Evolutionary conservation across 2,113 vertebrate species (phyloP), one percentile per base, ranked within the genome.

Genomic region (Chaetodon trifascialis): DNA sequence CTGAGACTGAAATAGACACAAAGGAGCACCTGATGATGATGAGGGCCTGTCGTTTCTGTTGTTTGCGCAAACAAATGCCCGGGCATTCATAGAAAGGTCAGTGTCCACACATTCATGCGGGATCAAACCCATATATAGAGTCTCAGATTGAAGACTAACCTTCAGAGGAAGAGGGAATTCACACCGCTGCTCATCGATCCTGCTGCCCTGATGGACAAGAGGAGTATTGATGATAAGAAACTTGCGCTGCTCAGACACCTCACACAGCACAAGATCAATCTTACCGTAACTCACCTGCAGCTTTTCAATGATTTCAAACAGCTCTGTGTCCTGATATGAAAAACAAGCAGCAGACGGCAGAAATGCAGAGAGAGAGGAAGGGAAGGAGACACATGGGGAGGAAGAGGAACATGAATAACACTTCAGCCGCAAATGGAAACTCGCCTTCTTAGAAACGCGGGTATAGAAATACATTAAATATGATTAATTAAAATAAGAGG

Each of bases 241-340:
- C 72, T 56, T 85, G 47, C 77, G 49, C 73, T 73, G 30, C 30
- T 30, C 30, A 30, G 30, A 69, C 62, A 58, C 74, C 47, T 36
- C 59, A 34, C 54, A 34, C 46, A 42, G 12, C 73, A 64, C 64
- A n/a, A 47, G 42, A 86, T 81, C 82, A 65, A 77, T 82, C 1
- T 2, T 11, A 16, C 46, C 42, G 68, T 55, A 73, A 76, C 84
- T 93, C 93, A 96, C 95, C 94, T 96, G 95, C 80, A 96, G 93
- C 86, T 95, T 95, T 89, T 96, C 95, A 94, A 98, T 97, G 90
- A 98, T 97, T 92, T 97, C 97, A 95, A 97, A 97, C 88, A 98
- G 94, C 90, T 98, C 97, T 1, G 92, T 95, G 79, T 96, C 94
- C 97, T 98, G 94, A 69, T 59, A 54, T 5, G 10, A 86, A 74